Conservation (phyloP, 92 coral and sea anemone species). For the Epizoanthus ramosus region DNA sequence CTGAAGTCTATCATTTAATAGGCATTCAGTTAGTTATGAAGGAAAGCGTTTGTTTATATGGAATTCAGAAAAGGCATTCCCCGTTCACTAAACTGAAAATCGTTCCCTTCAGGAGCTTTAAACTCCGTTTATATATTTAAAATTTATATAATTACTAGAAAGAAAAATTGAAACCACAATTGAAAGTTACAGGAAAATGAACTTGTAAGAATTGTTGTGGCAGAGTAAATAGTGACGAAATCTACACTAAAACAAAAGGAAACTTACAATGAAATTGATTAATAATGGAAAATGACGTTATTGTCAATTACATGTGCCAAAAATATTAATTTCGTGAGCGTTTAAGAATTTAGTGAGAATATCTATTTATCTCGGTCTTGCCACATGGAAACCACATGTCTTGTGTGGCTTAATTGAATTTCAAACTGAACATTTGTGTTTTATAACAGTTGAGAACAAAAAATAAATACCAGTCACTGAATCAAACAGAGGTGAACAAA, state of each 20-base stretch:
- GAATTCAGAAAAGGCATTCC: not conserved
- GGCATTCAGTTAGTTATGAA: not conserved
- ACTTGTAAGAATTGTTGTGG: not conserved
- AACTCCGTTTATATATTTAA: too few species aligned
- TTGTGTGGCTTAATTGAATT: not conserved
- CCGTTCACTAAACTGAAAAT: too few species aligned
- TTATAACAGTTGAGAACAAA: not conserved
- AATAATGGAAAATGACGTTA: slow-evolving; percentile 4
- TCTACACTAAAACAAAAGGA: not conserved
- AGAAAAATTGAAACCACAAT: not conserved
- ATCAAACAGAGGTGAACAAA: not conserved
- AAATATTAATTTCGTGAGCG: slow-evolving; percentile 10
- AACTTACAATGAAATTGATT: not conserved
- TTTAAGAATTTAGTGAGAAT: not conserved
- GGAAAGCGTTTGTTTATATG: not conserved
- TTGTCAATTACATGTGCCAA: not conserved
- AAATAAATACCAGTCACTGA: not conserved
- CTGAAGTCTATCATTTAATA: slow-evolving; percentile 1
- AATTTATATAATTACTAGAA: not conserved
- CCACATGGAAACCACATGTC: slow-evolving; percentile 38
- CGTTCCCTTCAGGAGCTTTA: too few species aligned
- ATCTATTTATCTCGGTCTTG: not conserved
- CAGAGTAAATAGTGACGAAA: slow-evolving; percentile 9
- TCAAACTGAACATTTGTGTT: not conserved
- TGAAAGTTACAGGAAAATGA: not conserved